These are phyloP conservation scores for Austrolebias charrua DNA, from an alignment of 2,797 vertebrate genomes.

Conservation along the genomic window DNA sequence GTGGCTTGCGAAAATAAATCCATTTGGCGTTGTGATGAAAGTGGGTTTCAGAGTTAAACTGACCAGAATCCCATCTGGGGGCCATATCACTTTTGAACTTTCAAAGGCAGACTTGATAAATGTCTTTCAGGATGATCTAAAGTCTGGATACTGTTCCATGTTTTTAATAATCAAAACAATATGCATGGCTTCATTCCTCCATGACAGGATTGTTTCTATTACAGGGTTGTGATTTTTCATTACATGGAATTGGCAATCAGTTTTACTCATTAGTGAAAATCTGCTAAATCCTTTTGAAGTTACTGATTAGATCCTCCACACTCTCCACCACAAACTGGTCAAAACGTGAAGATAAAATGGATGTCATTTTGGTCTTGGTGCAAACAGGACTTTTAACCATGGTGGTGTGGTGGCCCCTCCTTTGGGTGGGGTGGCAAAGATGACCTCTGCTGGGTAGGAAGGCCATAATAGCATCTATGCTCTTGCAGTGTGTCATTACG, in stretches of 20 bases:
- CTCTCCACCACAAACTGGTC: constrained; percentile 57
- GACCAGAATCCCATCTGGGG: constrained; percentile 19
- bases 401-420: constrained; percentile 63
- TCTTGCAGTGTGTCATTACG: constrained; percentile 77
- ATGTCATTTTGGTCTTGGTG: constrained; percentile 82
- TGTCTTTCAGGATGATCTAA: constrained; percentile 15
- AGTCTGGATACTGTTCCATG: constrained; percentile 9
- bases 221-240: constrained; percentile 2
- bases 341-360: constrained; percentile 76
- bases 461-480: constrained; percentile 78
- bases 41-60: constrained; percentile 24
- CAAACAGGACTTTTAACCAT: constrained; percentile 69
- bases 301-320: neutral
- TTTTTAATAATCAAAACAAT: constrained; percentile 15
- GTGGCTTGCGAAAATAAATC: constrained; percentile 29
- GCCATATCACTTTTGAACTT: constrained; percentile 10
- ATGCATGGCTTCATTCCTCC: constrained; percentile 1
- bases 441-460: constrained; percentile 78
- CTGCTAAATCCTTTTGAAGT: constrained; percentile 1
- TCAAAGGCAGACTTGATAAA: constrained; percentile 40
- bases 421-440: constrained; percentile 73
- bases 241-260: neutral
- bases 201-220: constrained; percentile 27
- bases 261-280: constrained; percentile 51
- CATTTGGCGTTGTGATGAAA: constrained; percentile 31